Percentiles rank a stretch among this genome's conserved stretches.
Conservation (phyloP, 2,113 vertebrate species). For the Macquaria australasica region DNA sequence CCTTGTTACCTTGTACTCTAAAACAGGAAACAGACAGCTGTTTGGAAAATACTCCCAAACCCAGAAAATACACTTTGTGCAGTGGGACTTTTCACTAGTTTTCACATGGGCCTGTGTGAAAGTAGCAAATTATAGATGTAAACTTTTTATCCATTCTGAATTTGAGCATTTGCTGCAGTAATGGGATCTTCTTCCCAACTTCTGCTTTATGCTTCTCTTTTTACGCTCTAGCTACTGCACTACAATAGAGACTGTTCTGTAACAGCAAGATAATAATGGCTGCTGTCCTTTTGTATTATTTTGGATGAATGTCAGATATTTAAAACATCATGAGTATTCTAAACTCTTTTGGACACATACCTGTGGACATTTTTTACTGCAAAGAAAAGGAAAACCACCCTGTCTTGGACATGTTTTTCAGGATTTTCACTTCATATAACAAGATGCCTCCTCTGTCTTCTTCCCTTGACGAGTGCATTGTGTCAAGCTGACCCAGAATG, state of each 20-base stretch:
- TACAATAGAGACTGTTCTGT: neutral
- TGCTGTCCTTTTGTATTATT: neutral
- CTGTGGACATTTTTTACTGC: neutral
- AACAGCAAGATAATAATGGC: neutral
- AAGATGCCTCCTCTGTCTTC: constrained; percentile 14
- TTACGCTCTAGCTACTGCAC: neutral
- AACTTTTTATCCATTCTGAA: neutral
- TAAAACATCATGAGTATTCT: neutral
- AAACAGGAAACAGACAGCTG: constrained; percentile 45
- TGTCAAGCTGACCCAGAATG: constrained; percentile 40
- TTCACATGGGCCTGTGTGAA: neutral
- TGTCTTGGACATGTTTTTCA: neutral
- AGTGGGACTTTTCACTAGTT: neutral
- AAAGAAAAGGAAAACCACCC: constrained; percentile 4
- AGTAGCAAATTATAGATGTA: neutral
- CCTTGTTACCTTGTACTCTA: constrained; percentile 32
- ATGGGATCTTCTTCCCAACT: constrained; percentile 17
- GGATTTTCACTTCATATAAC: constrained; percentile 2
- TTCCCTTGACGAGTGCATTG: constrained; percentile 27
- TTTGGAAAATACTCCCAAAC: constrained; percentile 31
- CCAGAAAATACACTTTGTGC: neutral
- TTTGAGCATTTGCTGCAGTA: neutral
- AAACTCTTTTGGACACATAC: neutral
- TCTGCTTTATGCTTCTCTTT: constrained; percentile 29
- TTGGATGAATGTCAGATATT: neutral